These are phyloP conservation scores for Entomobrya proxima DNA, from an alignment of 2,888 invertebrate species.

Conservation along the genomic window DNA sequence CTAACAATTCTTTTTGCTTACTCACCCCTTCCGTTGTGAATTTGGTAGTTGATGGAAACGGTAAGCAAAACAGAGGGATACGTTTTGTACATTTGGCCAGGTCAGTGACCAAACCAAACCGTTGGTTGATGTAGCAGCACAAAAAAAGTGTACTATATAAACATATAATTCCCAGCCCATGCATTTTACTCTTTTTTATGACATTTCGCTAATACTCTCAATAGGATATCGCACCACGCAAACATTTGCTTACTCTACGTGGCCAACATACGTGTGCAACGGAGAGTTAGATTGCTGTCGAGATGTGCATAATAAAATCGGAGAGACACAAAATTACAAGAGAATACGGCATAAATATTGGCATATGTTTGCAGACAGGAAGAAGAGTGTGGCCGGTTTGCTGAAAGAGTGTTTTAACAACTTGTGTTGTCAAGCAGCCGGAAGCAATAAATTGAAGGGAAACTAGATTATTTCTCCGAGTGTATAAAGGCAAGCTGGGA, in stretches of 20 bases:
- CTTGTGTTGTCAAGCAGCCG: slow-evolving; percentile 32
- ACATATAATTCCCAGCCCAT: too few relatives aligned
- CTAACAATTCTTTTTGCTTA: slow-evolving; percentile 1
- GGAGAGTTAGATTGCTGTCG: not conserved
- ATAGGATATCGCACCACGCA: not conserved
- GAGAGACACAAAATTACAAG: slow-evolving; percentile 9
- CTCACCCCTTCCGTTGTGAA: not conserved
- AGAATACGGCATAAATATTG: slow-evolving; percentile 56
- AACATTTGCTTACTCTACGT: not conserved
- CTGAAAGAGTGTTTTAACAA: slow-evolving; percentile 25
- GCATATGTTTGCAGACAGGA: slow-evolving; percentile 51
- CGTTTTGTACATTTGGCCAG: slow-evolving; percentile 46
- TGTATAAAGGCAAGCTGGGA: slow-evolving; percentile 29
- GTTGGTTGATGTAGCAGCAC: not conserved
- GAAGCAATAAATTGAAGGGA: slow-evolving; percentile 51
- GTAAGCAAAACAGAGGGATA: slow-evolving; percentile 34
- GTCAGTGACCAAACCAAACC: slow-evolving; percentile 63
- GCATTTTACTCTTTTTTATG: too few relatives aligned
- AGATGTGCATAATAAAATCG: not conserved
- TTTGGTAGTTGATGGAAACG: slow-evolving; percentile 31
- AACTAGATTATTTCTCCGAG: slow-evolving; percentile 43
- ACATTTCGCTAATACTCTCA: not conserved
- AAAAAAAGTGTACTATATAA: not conserved
- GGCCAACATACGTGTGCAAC: not conserved
- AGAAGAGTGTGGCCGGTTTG: slow-evolving; percentile 29